Percentiles rank a stretch among this genome's conserved stretches.
These are phyloP conservation scores for Dromiciops gliroides DNA, from an alignment of 2,113 vertebrate species.

Conservation along the genomic window DNA sequence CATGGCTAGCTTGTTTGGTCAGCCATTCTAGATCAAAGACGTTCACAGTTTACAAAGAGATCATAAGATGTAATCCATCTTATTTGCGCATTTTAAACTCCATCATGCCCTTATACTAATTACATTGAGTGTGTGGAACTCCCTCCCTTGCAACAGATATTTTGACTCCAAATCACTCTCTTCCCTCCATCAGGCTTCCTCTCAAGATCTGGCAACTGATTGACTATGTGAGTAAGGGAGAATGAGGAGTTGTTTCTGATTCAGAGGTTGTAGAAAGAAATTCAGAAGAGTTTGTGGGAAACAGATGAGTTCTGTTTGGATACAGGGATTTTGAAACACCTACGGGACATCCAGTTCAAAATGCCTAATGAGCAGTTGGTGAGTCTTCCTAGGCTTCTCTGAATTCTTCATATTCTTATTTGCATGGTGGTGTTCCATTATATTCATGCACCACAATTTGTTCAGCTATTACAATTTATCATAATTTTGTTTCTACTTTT, in stretches of 20 bases:
- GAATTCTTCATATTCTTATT: not conserved
- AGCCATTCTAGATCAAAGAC: not conserved
- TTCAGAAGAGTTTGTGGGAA: not conserved
- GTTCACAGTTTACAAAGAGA: not conserved
- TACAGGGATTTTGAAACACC: not conserved
- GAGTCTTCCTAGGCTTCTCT: not conserved
- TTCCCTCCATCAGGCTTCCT: not conserved
- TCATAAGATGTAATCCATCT: not conserved
- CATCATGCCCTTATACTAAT: not conserved
- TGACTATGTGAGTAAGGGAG: not conserved
- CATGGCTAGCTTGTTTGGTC: not conserved
- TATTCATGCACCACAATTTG: not conserved
- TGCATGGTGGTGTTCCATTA: not conserved
- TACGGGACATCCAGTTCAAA: not conserved
- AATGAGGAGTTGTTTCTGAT: not conserved
- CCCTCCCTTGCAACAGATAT: not conserved
- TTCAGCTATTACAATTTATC: not conserved
- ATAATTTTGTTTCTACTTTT: not conserved
- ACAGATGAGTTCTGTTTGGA: not conserved
- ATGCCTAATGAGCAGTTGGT: not conserved
- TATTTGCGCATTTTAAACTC: not conserved
- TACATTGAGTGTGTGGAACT: not conserved
- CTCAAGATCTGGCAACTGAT: not conserved
- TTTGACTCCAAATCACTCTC: not conserved
- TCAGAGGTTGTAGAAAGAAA: not conserved